Conservation (phyloP, 2,113 vertebrate species). For the Grallaria varia region DNA sequence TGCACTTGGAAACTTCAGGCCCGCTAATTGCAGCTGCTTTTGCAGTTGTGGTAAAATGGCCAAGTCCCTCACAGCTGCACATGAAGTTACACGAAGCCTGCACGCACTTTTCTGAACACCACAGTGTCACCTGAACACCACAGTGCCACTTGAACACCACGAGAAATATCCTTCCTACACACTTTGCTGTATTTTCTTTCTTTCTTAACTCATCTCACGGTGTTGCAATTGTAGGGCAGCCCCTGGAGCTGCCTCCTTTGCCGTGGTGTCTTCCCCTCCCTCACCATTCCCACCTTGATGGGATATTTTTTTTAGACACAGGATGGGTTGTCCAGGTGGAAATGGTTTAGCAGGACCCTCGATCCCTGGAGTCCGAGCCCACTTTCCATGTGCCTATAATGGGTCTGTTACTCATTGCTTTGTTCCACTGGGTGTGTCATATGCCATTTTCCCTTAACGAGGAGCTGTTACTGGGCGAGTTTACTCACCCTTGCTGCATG, state of each 20-base stretch:
- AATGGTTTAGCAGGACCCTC: background rate
- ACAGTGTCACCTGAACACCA: background rate
- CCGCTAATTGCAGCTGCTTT: background rate
- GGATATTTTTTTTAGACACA: no score
- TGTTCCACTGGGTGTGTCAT: background rate
- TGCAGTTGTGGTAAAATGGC: background rate
- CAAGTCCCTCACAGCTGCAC: background rate
- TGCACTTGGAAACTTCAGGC: background rate
- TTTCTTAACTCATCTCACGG: background rate
- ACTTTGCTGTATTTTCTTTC: background rate
- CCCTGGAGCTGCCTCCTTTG: background rate
- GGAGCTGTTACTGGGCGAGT: background rate
- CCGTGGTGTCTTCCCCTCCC: background rate
- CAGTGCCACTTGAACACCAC: background rate
- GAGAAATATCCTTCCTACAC: background rate
- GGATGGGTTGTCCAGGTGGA: background rate
- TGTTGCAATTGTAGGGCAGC: background rate
- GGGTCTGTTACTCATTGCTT: background rate
- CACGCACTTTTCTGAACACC: fast-evolving
- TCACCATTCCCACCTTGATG: background rate
- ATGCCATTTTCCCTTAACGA: conserved; percentile 23
- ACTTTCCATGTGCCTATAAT: background rate
- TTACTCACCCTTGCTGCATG: conserved; percentile 16
- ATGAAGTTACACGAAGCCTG: background rate
- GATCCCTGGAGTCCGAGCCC: background rate